Conservation (phyloP, 1,140 invertebrate genomes). For the Akabosia matsudoensis region DNA sequence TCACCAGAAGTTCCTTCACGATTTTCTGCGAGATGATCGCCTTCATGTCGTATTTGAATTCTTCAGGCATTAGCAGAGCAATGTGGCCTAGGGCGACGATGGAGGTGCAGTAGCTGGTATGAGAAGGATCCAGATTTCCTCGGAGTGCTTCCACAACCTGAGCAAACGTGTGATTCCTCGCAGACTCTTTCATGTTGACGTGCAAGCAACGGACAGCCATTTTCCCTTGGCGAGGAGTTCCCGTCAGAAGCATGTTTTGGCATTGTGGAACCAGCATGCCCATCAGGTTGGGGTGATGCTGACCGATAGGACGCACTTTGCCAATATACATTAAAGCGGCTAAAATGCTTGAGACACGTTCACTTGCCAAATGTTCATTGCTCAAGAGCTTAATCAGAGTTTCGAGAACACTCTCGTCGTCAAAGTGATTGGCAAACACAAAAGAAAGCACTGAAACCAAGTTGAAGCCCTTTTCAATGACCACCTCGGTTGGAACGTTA, state of each 20-base stretch:
- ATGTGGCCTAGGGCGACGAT: slow-evolving; percentile 93
- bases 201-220: slow-evolving; percentile 89
- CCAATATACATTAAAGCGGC: slow-evolving; percentile 82
- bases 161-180: slow-evolving; percentile 35
- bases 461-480: slow-evolving; percentile 42
- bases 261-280: slow-evolving; percentile 75
- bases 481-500: slow-evolving; percentile 28
- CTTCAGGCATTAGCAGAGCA: slow-evolving; percentile 83
- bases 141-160: slow-evolving; percentile 45
- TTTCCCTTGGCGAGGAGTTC: slow-evolving; percentile 92
- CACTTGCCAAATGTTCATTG: slow-evolving; percentile 1
- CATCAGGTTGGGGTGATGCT: slow-evolving; percentile 67
- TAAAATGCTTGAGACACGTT: slow-evolving; percentile 59
- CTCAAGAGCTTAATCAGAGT: slow-evolving; percentile 74
- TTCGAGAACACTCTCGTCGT: slow-evolving; percentile 76
- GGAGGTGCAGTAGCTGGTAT: slow-evolving; percentile 82
- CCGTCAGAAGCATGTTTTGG: slow-evolving; percentile 78
- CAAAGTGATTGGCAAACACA: slow-evolving; percentile 88
- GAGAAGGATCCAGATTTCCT: slow-evolving; percentile 65
- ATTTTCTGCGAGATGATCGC: slow-evolving; percentile 92
- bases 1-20: slow-evolving; percentile 90
- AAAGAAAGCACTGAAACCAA: slow-evolving; percentile 65
- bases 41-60: slow-evolving; percentile 84
- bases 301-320: slow-evolving; percentile 75
- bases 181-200: slow-evolving; percentile 65